Evolutionary conservation across 1,140 invertebrate genomes (phyloP).

Genomic region (Bradynema listronoti): DNA sequence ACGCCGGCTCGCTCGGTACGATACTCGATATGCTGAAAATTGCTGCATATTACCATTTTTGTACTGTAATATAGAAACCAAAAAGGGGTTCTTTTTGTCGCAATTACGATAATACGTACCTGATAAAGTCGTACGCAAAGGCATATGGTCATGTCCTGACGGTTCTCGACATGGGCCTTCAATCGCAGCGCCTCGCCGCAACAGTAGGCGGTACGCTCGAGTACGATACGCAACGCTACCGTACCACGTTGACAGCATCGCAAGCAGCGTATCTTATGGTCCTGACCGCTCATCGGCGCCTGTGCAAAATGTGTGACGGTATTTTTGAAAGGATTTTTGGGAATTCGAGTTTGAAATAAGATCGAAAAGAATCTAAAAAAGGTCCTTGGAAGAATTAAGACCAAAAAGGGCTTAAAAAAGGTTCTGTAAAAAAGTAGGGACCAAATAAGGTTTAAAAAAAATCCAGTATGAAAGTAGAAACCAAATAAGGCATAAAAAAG

Average conservation of each 20-base stretch:
- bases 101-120: conserved; percentile 44
- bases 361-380: no score
- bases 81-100: neutral
- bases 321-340: no score
- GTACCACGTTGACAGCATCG: conserved; percentile 72
- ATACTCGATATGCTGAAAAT: conserved; percentile 70
- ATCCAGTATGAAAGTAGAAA: no score
- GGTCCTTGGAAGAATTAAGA: no score
- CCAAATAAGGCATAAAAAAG: no score
- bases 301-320: no score
- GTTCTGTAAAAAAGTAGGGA: no score
- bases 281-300: conserved; percentile 70
- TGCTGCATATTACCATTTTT: no score
- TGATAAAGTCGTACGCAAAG: conserved; percentile 70
- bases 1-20: conserved; percentile 74
- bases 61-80: neutral
- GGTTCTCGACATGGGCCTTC: conserved; percentile 72
- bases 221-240: conserved; percentile 66
- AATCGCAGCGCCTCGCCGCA: conserved; percentile 73
- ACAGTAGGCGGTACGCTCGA: conserved; percentile 73
- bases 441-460: no score
- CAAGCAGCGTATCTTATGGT: conserved; percentile 69
- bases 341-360: no score
- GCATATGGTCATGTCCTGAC: conserved; percentile 68
- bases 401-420: no score